Conservation (phyloP, 2,113 vertebrate species). For the Paramormyrops kingsleyae region DNA sequence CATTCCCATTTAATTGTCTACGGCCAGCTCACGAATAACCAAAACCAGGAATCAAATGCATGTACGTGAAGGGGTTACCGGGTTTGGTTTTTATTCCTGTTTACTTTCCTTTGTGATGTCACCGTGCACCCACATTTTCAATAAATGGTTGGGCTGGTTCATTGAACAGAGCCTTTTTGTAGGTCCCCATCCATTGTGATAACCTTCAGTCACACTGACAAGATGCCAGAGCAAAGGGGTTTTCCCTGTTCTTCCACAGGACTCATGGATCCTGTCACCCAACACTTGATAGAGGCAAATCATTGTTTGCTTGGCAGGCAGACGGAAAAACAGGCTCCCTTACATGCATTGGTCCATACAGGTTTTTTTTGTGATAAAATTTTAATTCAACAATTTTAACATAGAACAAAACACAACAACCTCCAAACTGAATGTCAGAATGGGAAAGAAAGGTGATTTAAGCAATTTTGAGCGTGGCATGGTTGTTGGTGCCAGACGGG, state of each 20-base stretch:
- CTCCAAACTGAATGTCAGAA: no score
- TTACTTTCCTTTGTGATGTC: neutral
- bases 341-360: neutral
- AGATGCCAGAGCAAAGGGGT: neutral
- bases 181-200: neutral
- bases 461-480: no score
- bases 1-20: no score
- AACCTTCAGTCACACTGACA: neutral
- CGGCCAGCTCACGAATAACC: no score
- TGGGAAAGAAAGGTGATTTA: no score
- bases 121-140: neutral
- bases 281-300: neutral
- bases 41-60: no score
- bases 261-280: neutral
- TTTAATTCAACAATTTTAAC: no score
- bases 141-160: neutral
- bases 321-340: neutral
- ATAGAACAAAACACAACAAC: no score
- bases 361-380: no score
- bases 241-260: neutral
- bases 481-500: no score
- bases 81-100: neutral
- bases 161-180: neutral
- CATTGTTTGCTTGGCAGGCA: neutral
- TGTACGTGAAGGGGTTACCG: no score